Evolutionary conservation across 2,113 vertebrate species (phyloP).

Genomic region (Upupa epops): DNA sequence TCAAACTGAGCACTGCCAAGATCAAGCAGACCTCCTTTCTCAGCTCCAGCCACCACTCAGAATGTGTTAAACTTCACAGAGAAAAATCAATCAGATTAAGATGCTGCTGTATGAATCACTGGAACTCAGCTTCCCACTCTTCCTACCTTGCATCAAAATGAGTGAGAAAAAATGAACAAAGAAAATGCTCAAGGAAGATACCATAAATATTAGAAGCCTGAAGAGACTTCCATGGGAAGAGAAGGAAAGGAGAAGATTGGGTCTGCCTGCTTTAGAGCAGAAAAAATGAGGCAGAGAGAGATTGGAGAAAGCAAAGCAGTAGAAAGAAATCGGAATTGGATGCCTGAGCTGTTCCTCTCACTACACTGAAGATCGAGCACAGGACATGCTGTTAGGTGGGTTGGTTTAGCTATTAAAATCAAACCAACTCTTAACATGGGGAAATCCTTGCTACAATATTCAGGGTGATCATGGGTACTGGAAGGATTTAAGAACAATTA

Average conservation of each 20-base stretch:
- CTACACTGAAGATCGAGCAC: accelerated
- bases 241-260: neutral
- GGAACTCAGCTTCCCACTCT: neutral
- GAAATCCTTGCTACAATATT: neutral
- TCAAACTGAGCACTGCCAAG: neutral
- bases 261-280: neutral
- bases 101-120: neutral
- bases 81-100: neutral
- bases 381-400: neutral
- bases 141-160: neutral
- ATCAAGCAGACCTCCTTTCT: neutral
- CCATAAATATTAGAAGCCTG: neutral
- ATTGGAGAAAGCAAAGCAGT: neutral
- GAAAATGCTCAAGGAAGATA: neutral
- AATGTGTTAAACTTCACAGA: neutral
- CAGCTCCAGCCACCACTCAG: neutral
- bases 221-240: neutral
- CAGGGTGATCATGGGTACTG: neutral
- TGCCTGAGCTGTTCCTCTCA: neutral
- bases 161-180: neutral
- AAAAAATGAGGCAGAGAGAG: neutral
- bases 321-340: neutral
- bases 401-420: neutral
- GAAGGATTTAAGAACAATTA: neutral
- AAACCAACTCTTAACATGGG: neutral